Evolutionary conservation across 2,113 vertebrate species (phyloP).

Genomic region (Cavia porcellus): DNA sequence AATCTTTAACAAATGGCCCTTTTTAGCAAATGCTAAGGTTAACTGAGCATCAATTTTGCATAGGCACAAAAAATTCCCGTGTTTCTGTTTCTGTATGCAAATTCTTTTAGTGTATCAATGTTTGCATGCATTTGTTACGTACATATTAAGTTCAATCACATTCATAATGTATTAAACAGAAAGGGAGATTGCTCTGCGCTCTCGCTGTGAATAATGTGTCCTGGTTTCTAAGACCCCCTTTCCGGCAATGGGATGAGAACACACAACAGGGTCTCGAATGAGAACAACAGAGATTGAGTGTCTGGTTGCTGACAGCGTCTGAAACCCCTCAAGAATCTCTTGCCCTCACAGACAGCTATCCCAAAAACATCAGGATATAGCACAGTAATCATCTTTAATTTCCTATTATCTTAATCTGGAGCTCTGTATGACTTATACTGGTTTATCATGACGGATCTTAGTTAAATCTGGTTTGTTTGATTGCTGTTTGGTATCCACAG

Average conservation of each 20-base stretch:
- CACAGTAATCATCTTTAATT: too few species aligned
- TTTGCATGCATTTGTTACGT: background rate
- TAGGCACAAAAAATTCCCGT: background rate
- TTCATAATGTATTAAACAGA: background rate
- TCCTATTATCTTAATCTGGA: too few species aligned
- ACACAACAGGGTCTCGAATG: fast-evolving
- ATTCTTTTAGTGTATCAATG: background rate
- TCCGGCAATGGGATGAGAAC: background rate
- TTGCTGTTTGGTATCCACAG: too few species aligned
- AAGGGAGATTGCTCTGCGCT: background rate
- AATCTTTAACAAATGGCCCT: background rate
- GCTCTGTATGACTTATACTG: too few species aligned
- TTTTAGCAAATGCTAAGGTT: background rate
- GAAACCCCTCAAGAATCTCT: background rate
- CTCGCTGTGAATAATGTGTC: background rate
- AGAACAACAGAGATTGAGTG: fast-evolving
- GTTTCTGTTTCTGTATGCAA: background rate
- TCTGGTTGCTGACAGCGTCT: background rate
- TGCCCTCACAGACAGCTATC: too few species aligned
- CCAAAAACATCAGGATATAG: too few species aligned
- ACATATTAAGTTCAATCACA: background rate
- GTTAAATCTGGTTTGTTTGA: too few species aligned
- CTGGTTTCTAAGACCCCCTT: background rate
- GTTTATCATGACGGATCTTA: too few species aligned
- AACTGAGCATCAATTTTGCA: background rate